phyloP scores from a whole-genome alignment of 2,797 vertebrate genomes.

The Sebastes diploproa region DNA sequence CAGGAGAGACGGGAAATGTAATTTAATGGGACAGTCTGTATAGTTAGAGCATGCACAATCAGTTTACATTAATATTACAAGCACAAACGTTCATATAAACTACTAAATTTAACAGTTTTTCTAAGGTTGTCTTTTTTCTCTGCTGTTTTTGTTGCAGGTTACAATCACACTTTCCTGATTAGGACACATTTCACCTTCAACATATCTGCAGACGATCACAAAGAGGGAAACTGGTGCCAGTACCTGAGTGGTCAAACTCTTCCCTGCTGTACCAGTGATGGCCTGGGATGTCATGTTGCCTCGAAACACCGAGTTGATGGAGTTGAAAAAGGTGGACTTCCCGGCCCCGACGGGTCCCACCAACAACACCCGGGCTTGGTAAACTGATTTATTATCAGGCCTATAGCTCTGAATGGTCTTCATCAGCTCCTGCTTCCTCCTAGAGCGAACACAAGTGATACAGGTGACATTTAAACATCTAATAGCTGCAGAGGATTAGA shows the following conservation, averaged over 20 bases:
- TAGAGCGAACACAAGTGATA: conserved; percentile 13
- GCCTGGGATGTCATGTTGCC: conserved; percentile 73
- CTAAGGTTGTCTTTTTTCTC: background rate
- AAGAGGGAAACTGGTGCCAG: background rate
- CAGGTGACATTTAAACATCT: background rate
- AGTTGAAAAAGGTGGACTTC: conserved; percentile 80
- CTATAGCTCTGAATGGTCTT: conserved; percentile 46
- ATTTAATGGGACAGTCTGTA: background rate
- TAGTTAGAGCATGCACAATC: background rate
- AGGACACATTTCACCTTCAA: background rate
- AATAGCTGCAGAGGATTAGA: background rate
- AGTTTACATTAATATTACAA: background rate
- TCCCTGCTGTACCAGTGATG: conserved; percentile 63
- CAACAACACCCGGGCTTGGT: conserved; percentile 59
- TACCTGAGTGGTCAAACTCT: conserved; percentile 76
- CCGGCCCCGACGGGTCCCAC: conserved; percentile 74
- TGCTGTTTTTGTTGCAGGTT: background rate
- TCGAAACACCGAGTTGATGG: conserved; percentile 72
- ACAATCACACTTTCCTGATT: background rate
- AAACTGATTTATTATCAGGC: conserved; percentile 34
- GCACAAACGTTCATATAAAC: too few relatives aligned
- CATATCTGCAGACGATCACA: background rate
- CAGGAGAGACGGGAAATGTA: background rate
- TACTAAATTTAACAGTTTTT: background rate
- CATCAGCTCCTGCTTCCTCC: conserved; percentile 50